A percentile compares a stretch with the other conserved stretches of the same genome.
Evolutionary conservation across 2,888 invertebrate species (phyloP).

Genomic region (Synergus itoensis): DNA sequence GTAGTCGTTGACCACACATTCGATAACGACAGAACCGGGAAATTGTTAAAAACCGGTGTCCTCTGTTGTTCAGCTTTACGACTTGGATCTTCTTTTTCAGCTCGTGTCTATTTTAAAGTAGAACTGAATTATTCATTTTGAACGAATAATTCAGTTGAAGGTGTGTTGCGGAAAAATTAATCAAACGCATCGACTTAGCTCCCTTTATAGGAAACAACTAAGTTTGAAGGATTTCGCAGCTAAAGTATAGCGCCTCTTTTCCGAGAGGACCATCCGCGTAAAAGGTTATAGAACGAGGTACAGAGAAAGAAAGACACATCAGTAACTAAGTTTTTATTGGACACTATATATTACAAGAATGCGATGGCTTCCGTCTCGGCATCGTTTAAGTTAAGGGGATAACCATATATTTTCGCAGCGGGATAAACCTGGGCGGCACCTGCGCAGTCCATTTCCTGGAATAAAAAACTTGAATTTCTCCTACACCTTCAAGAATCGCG

Average conservation of each 20-base stretch:
- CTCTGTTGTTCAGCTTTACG: constrained; percentile 37
- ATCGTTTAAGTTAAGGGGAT: constrained; percentile 74
- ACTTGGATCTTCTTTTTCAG: neutral
- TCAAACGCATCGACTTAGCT: neutral
- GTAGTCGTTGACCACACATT: constrained; percentile 72
- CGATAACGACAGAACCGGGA: constrained; percentile 71
- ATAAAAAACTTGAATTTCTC: constrained; percentile 39
- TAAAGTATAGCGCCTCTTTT: neutral
- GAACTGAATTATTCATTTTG: neutral
- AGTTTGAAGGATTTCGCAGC: neutral
- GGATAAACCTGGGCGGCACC: constrained; percentile 62
- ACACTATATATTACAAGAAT: constrained; percentile 72
- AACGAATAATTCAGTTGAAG: neutral
- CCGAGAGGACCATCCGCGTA: neutral
- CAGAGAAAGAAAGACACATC: constrained; percentile 57
- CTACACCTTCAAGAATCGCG: neutral
- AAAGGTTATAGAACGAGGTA: constrained; percentile 43
- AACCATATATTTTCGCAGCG: constrained; percentile 72
- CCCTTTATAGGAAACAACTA: neutral
- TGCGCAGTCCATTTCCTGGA: constrained; percentile 51
- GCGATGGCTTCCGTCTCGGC: constrained; percentile 74
- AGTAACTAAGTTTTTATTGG: constrained; percentile 76
- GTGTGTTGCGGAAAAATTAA: neutral
- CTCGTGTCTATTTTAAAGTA: neutral
- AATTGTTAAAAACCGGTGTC: constrained; percentile 69